Base-by-base conservation (phyloP, 1,140 invertebrate genomes). In the Apis dorsata region DNA sequence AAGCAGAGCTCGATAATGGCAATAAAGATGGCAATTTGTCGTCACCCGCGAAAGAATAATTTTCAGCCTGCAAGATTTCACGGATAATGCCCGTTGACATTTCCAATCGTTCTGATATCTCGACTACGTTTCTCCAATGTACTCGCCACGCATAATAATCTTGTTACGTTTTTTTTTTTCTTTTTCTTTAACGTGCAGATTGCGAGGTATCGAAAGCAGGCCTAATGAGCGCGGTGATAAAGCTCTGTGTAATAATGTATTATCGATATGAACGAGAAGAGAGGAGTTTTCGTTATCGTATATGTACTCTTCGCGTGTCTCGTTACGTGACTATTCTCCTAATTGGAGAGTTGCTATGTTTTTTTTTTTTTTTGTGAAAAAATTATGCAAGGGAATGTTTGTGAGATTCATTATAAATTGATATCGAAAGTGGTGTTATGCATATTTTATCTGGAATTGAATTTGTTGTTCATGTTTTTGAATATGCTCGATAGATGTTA, bases 1-100 rank as follows among this genome's bases (percentile, higher is more conserved):
- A 85, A 86, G 75, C 60, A 76, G 68, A 78, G 81, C 44, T 62
- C 79, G 81, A 89, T 88, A 88, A 90, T 87, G 66, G 68, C 75
- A 86, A 86, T 90, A 85, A 86, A 85, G 80, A 85, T 79, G 74
- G 68, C 88, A 86, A 90, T 89, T 89, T 86, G 84, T 85, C 88
- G 79, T 28, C 15, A 19, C n/a, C n/a, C n/a, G 28, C 28, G n/a
- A 79, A 76, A 81, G 68, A 77, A 81, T 66, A 69, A 80, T 86
- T 84, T 79, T 65, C 66, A 15, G 10, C 60, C 19, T n/a, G 71
- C 44, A 72, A 82, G 69, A n/a, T 62, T 59, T 24, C 19, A 63
- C 65, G 66, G 28, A 80, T 76, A 69, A 78, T 62, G 76, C 21
- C 24, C 60, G 55, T 49, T 85, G 81, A 88, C 79, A 28, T 82